Base-by-base conservation (phyloP, 2,888 invertebrate genomes). In the Philonicus albiceps region DNA sequence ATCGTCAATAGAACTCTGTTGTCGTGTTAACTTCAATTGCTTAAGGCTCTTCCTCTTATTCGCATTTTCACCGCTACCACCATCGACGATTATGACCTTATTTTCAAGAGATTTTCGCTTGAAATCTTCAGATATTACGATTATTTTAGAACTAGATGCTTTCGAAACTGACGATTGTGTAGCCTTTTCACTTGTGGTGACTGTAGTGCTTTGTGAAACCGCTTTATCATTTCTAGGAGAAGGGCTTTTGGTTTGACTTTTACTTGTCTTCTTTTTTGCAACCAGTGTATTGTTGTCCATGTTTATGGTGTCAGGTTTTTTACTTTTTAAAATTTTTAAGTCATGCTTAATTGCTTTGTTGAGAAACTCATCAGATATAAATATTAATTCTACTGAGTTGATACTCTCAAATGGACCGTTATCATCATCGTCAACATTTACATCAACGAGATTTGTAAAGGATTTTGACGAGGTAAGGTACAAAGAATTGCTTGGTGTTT, bases 311-410 rank as follows among this genome's bases (percentile, higher is more conserved):
- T 84, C 84, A 16, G 81, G 85, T 72, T 87, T 86, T 64, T 88
- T 88, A 74, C 64, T 86, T 73, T 89, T 88, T 8, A 88, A 84
- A 19, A 89, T 86, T 53, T 88, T 88, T 1, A 89, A 76, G 86
- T 88, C 88, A 81, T 89, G 88, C 84, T 88, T 87, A n/a, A 87
- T 75, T 22, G 87, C 88, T 86, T 88, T 88, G 85, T 88, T 88
- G 7, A 89, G 84, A 88, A 87, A 89, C 85, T 89, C 89, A 78
- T 89, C 89, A 4, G 89, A 89, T 27, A 89, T 89, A 81, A 89
- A 89, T n/a, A 89, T 88, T 49, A 89, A 76, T 86, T 89, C 89
- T 80, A 89, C 88, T 0, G 89, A 89, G 73, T 88, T 88, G 16
- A 88, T 87, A 83, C 87, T 88, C 40, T 88, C 88, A 53, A 88